These are phyloP conservation scores for Scylla paramamosain DNA, from an alignment of 1,140 invertebrate genomes.

Conservation along the genomic window DNA sequence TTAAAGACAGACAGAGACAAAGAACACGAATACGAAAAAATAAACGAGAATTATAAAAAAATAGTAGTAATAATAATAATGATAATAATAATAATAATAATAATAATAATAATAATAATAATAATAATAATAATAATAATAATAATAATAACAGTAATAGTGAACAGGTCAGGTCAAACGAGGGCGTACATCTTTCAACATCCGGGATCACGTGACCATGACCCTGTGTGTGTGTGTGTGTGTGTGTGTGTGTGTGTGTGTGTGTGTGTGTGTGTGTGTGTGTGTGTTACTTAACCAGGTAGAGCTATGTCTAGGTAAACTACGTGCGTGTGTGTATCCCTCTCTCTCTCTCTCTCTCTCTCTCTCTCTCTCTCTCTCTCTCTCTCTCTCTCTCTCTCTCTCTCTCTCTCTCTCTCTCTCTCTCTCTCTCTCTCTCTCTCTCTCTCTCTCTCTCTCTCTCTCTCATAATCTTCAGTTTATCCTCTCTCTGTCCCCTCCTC, in stretches of 20 bases:
- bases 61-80: too few relatives aligned
- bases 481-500: not conserved
- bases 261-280: slow-evolving; percentile 21
- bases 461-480: not conserved
- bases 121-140: too few relatives aligned
- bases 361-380: slow-evolving; percentile 21
- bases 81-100: too few relatives aligned
- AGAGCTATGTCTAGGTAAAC: not conserved
- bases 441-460: not conserved
- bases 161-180: too few relatives aligned
- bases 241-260: slow-evolving; percentile 10
- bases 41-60: too few relatives aligned
- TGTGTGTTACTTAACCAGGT: not conserved
- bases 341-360: not conserved
- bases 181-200: too few relatives aligned
- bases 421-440: not conserved
- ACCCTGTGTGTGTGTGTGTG: too few relatives aligned
- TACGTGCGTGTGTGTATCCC: not conserved
- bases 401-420: not conserved
- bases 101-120: too few relatives aligned
- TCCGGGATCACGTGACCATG: too few relatives aligned
- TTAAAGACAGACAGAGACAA: too few relatives aligned
- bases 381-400: not conserved
- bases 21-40: too few relatives aligned
- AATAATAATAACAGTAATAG: too few relatives aligned